These are phyloP conservation scores for Spinibarbus caldwelli DNA, from an alignment of 2,797 vertebrate genomes.

Conservation along the genomic window DNA sequence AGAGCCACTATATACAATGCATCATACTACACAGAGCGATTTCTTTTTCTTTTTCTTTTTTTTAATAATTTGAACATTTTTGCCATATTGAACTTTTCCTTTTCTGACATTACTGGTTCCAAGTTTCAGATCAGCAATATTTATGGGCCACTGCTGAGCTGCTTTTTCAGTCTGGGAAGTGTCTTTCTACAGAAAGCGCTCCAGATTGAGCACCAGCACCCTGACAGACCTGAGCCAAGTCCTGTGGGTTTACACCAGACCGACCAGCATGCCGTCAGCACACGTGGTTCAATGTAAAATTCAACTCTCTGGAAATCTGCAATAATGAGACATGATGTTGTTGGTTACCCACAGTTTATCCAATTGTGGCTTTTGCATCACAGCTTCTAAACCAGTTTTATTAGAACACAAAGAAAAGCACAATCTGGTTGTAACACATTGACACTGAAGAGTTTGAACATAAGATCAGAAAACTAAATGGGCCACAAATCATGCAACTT, in stretches of 20 bases:
- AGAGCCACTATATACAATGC: too few species aligned
- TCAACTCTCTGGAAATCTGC: neutral
- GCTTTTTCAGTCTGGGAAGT: neutral
- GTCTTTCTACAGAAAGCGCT: neutral
- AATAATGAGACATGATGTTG: slow-evolving; percentile 24
- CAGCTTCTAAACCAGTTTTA: slow-evolving; percentile 1
- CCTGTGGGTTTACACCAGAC: neutral
- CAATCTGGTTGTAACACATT: neutral
- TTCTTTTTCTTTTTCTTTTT: neutral
- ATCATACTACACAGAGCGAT: too few species aligned
- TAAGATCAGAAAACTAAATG: neutral
- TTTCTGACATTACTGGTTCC: neutral
- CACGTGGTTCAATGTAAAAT: slow-evolving; percentile 3
- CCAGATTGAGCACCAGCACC: neutral
- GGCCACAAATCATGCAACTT: neutral
- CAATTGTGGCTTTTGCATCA: neutral
- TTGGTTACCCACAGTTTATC: slow-evolving; percentile 26
- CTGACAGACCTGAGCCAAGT: neutral
- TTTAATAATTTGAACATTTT: neutral
- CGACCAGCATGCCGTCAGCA: neutral
- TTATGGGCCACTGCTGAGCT: neutral
- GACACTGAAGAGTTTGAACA: neutral
- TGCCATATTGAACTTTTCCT: neutral
- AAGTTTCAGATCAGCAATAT: neutral
- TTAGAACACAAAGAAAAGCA: neutral